Conservation (phyloP, 1,140 invertebrate genomes). For the Drosophila elegans region DNA sequence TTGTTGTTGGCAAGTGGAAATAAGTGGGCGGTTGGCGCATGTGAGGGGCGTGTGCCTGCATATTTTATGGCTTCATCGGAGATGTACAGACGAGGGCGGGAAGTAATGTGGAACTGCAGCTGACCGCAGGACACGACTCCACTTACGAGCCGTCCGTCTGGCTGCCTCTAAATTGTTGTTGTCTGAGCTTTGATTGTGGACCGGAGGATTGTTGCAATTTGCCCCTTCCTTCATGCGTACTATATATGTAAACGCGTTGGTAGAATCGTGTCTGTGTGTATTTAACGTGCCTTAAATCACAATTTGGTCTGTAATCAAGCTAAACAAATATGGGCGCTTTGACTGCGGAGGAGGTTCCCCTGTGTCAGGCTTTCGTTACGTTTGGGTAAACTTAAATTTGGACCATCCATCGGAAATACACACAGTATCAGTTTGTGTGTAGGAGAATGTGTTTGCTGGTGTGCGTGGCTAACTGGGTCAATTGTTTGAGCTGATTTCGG, state of each 20-base stretch:
- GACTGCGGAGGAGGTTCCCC: constrained; percentile 23
- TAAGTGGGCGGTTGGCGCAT: constrained; percentile 5
- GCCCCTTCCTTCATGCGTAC: background rate
- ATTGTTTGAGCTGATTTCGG: constrained; percentile 42
- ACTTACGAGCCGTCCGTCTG: constrained; percentile 7
- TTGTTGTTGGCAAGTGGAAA: background rate
- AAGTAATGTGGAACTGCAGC: constrained; percentile 13
- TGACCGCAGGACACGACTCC: constrained; percentile 29
- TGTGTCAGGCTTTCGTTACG: constrained; percentile 63
- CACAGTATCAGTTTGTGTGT: constrained; percentile 5
- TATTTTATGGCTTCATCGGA: constrained; percentile 50
- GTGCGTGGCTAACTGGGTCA: constrained; percentile 53
- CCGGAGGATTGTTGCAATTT: background rate
- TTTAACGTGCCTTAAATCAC: constrained; percentile 79
- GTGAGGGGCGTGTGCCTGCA: constrained; percentile 51
- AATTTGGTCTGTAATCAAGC: constrained; percentile 80
- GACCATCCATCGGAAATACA: constrained; percentile 19
- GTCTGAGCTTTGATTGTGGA: constrained; percentile 46
- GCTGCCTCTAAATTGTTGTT: constrained; percentile 22
- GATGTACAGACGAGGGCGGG: background rate
- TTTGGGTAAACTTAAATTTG: constrained; percentile 55
- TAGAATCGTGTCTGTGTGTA: constrained; percentile 36
- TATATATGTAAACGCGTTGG: constrained; percentile 2
- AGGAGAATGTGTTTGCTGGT: constrained; percentile 1
- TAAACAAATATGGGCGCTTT: constrained; percentile 64